Percentiles rank a stretch among this genome's conserved stretches.
Conservation (phyloP, 1,140 invertebrate species). For the Antheraea mylitta region DNA sequence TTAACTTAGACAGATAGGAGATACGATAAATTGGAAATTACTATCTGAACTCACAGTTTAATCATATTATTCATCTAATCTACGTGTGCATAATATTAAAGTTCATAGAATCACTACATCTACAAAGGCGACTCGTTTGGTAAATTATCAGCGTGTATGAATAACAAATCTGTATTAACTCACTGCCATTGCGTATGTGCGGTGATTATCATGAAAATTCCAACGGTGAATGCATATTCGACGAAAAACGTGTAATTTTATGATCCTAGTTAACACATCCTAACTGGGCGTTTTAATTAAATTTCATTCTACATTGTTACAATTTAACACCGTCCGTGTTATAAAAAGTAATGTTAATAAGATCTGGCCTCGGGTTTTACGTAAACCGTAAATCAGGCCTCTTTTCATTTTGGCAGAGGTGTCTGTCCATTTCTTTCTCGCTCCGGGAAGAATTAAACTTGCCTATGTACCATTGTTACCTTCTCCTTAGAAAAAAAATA, state of each 20-base stretch:
- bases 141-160: background rate
- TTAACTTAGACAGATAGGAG: too few species aligned
- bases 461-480: conserved; percentile 50
- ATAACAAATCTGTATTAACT: conserved; percentile 5
- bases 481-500: conserved; percentile 21
- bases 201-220: background rate
- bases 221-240: conserved; percentile 15
- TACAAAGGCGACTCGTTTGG: background rate
- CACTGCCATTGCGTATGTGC: background rate
- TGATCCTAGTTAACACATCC: conserved; percentile 48
- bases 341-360: conserved; percentile 78
- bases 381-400: conserved; percentile 67
- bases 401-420: conserved; percentile 71
- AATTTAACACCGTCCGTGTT: conserved; percentile 62
- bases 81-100: background rate
- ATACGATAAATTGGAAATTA: too few species aligned
- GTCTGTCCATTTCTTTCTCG: conserved; percentile 66
- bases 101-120: background rate
- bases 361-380: conserved; percentile 56
- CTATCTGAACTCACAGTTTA: too few species aligned
- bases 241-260: conserved; percentile 34
- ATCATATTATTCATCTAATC: background rate
- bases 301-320: conserved; percentile 69
- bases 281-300: conserved; percentile 70
- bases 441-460: conserved; percentile 54